Percentiles rank a stretch among this genome's conserved stretches.
Conservation (phyloP, 2,888 invertebrate species). For the Sepioteuthis lessoniana region DNA sequence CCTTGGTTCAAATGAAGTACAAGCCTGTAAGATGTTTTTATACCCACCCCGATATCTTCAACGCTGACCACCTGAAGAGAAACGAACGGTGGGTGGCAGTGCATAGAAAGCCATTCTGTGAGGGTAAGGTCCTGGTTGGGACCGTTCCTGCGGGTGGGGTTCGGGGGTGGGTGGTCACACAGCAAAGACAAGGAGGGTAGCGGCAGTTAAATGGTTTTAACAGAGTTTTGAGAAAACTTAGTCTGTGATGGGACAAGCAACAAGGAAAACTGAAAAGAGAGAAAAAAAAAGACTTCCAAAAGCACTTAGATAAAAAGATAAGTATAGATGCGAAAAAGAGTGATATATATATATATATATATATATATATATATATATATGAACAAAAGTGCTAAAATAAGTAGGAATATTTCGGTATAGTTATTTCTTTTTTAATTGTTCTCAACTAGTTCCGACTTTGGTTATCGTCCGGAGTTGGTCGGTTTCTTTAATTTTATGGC, state of each 20-base stretch:
- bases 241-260: background rate
- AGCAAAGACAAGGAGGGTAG: background rate
- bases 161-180: background rate
- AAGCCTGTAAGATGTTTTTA: constrained; percentile 17
- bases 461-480: no score
- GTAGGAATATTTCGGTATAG: no score
- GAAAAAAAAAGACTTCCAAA: background rate
- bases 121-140: background rate
- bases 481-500: no score
- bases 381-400: no score
- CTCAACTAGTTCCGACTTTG: no score
- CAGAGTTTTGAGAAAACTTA: background rate
- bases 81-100: background rate
- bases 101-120: background rate
- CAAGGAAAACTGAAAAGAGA: background rate
- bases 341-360: constrained; percentile 40
- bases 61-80: background rate
- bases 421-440: no score
- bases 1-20: constrained; percentile 33
- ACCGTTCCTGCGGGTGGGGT: background rate
- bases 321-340: background rate
- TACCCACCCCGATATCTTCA: background rate
- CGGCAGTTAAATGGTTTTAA: background rate
- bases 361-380: constrained; percentile 41
- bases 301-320: background rate